Evolutionary conservation across 2,888 invertebrate genomes (phyloP).

Genomic region (Drosophila lacicola): DNA sequence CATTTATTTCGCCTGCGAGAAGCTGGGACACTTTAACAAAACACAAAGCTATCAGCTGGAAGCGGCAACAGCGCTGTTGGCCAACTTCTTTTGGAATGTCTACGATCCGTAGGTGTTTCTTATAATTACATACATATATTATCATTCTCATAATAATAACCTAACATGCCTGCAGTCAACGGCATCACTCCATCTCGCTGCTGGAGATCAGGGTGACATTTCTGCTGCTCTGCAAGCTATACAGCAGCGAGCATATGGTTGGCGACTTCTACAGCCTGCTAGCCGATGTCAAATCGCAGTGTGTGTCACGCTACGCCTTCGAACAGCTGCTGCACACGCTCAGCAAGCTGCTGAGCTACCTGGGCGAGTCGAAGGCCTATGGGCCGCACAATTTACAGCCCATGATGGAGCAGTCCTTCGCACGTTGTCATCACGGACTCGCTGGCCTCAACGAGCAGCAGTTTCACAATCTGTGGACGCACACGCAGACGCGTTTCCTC

Average conservation of each 20-base stretch:
- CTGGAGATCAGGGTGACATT: constrained; percentile 84
- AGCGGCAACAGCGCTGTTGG: constrained; percentile 74
- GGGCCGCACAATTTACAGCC: constrained; percentile 77
- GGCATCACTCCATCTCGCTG: constrained; percentile 82
- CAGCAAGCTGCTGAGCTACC: constrained; percentile 81
- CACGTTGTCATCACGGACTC: constrained; percentile 69
- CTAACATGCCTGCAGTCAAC: constrained; percentile 62
- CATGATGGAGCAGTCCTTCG: constrained; percentile 82
- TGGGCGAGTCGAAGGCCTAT: constrained; percentile 83
- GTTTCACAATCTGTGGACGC: constrained; percentile 83
- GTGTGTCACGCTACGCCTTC: constrained; percentile 81
- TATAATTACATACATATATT: too few species aligned
- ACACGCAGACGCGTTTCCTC: constrained; percentile 80
- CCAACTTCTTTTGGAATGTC: constrained; percentile 84
- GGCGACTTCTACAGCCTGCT: constrained; percentile 79
- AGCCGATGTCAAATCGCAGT: constrained; percentile 75
- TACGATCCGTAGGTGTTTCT: constrained; percentile 82
- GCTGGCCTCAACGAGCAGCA: constrained; percentile 82
- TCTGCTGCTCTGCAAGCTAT: constrained; percentile 82
- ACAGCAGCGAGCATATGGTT: constrained; percentile 78
- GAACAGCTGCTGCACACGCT: constrained; percentile 81
- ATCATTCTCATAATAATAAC: neutral
- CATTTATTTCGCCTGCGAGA: constrained; percentile 84
- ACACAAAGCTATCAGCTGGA: constrained; percentile 73
- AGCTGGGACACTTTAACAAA: constrained; percentile 81